Evolutionary conservation across 1,140 invertebrate species (phyloP).

Genomic region (Cyclina sinensis): DNA sequence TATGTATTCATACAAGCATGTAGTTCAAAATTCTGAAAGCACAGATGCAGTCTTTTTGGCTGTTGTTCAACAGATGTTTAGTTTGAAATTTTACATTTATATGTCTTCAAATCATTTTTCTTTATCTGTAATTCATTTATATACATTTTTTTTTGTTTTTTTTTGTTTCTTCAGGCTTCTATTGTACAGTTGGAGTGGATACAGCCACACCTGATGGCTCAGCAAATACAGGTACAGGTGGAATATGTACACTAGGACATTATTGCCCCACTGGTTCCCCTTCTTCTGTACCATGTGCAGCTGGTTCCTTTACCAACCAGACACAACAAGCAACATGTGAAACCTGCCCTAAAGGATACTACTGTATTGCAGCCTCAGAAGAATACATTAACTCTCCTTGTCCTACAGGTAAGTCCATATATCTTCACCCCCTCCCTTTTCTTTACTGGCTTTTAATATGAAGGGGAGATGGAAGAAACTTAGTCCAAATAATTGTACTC

Average conservation of each 20-base stretch:
- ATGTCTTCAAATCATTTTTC: too few species aligned
- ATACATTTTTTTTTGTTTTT: background rate
- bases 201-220: slow-evolving; percentile 76
- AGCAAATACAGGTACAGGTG: slow-evolving; percentile 82
- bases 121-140: too few species aligned
- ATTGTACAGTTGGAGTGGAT: slow-evolving; percentile 84
- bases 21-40: too few species aligned
- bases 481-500: too few species aligned
- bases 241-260: slow-evolving; percentile 83
- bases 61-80: too few species aligned
- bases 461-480: too few species aligned
- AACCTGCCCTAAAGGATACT: slow-evolving; percentile 80
- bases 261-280: slow-evolving; percentile 80
- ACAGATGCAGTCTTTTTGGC: too few species aligned
- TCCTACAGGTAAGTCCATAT: slow-evolving; percentile 74
- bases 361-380: slow-evolving; percentile 78
- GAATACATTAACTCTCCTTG: slow-evolving; percentile 76
- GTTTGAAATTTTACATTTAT: too few species aligned
- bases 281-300: slow-evolving; percentile 74
- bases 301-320: slow-evolving; percentile 81
- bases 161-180: slow-evolving; percentile 76
- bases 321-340: slow-evolving; percentile 76
- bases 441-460: too few species aligned
- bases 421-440: too few species aligned
- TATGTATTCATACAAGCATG: too few species aligned